Percentiles rank a stretch among this genome's conserved stretches.
Conservation (phyloP, 2,797 vertebrate species). For the Cephalopachus bancanus region DNA sequence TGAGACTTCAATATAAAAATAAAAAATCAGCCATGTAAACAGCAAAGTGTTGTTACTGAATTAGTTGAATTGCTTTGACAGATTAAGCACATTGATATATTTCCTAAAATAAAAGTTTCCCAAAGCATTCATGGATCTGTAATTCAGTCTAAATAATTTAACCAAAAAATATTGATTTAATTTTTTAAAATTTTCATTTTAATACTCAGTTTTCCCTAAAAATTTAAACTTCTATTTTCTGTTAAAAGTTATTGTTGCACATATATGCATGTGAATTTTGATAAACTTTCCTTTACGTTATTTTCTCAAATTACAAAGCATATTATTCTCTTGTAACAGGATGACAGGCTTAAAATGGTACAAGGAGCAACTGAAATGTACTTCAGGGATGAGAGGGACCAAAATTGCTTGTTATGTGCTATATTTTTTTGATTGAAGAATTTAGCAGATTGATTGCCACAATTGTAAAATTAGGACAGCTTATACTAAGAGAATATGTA, state of each 20-base stretch:
- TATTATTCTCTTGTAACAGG: background rate
- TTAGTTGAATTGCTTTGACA: background rate
- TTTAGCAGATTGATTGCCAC: background rate
- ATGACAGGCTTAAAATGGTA: background rate
- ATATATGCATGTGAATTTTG: background rate
- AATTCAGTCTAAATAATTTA: background rate
- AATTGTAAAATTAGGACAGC: background rate
- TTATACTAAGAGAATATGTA: background rate
- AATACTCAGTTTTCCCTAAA: background rate
- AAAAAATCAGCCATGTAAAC: background rate
- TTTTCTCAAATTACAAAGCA: background rate
- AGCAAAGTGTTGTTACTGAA: background rate
- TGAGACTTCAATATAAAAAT: background rate
- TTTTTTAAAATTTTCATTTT: background rate
- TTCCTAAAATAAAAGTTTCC: conserved; percentile 2
- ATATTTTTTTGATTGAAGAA: background rate
- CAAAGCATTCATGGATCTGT: background rate
- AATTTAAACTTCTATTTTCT: background rate
- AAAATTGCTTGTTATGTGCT: background rate
- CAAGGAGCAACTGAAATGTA: background rate
- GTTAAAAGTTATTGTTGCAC: background rate
- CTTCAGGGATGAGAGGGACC: background rate
- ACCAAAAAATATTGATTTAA: background rate
- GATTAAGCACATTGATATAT: background rate
- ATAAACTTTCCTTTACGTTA: background rate